phyloP scores from a whole-genome alignment of 1,140 invertebrate genomes.

The Dinoponera quadriceps region DNA sequence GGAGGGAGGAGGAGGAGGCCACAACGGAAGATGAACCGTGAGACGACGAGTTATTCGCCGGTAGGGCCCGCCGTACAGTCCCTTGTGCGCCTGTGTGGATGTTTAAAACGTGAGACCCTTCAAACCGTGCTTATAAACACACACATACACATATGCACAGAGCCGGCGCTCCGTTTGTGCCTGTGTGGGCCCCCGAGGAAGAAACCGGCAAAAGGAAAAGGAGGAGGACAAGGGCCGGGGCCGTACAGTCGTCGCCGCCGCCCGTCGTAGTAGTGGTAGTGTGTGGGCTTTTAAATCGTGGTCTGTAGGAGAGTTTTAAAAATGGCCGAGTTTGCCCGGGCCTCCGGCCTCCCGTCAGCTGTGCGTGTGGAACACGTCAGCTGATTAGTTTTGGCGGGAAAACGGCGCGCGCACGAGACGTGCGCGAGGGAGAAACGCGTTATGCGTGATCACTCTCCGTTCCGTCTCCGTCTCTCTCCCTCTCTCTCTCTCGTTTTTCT shows the following conservation, averaged over 20 bases:
- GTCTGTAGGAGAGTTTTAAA: conserved; percentile 77
- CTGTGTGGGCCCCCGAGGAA: conserved; percentile 9
- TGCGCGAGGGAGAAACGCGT: too few relatives aligned
- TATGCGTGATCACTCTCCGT: too few relatives aligned
- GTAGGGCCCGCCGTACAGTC: not conserved
- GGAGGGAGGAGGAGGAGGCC: not conserved
- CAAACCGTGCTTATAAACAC: not conserved
- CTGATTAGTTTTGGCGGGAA: conserved; percentile 75
- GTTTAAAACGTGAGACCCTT: not conserved
- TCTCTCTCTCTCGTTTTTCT: too few relatives aligned
- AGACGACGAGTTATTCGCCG: conserved; percentile 19
- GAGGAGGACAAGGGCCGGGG: conserved; percentile 8
- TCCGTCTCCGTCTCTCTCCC: too few relatives aligned
- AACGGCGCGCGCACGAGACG: not conserved
- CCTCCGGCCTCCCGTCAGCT: conserved; percentile 58
- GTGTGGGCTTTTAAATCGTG: conserved; percentile 78
- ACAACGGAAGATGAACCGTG: conserved; percentile 43
- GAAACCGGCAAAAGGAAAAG: conserved; percentile 33
- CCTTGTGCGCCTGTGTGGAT: not conserved
- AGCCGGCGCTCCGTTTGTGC: too few relatives aligned
- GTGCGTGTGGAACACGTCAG: conserved; percentile 66
- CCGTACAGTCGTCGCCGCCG: not conserved
- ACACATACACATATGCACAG: not conserved
- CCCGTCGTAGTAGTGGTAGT: not conserved
- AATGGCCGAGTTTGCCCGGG: conserved; percentile 72